Base-by-base conservation (phyloP, 2,888 invertebrate species). In the Lycophotia porphyrea region DNA sequence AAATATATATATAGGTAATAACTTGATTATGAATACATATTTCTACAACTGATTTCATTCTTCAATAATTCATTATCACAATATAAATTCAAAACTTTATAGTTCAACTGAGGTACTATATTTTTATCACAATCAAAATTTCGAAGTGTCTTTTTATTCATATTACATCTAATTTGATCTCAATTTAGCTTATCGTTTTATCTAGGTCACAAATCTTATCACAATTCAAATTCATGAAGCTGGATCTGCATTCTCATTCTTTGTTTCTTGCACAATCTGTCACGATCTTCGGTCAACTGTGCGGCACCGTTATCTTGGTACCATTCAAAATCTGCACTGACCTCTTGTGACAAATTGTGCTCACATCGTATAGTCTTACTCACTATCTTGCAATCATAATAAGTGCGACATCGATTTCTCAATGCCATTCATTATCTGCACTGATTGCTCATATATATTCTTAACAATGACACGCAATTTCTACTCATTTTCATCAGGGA, bases 241-340 rank as follows among this genome's bases (percentile, higher is more conserved):
- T 13, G 34, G 34, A 21, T 15, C 21, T 24, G 24, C 24, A 61
- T 61, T 36, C 36, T 36, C 61, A 61, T 36, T 61, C 36, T 52
- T 52, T 52, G 52, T 61, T 61, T 61, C 61, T 36, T 36, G 61
- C 61, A 61, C 61, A 36, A 61, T 36, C 61, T 61, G 61, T 36
- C 61, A 36, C 36, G 61, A 61, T 61, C 61, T 61, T 61, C 24
- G 36, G 61, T 61, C 61, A 61, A 36, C 13, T 36, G 61, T 61
- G 61, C 61, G 61, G 13, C 61, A 61, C 61, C 61, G 61, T 61
- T 61, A 24, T 61, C 61, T 61, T 34, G 60, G 34, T 60, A 34
- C 60, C 61, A 36, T 61, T 61, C 61, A n/a, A 13, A 13, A 61
- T 61, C 61, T 61, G 61, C 61, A 61, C 34, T 61, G 36, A 61